Percentiles rank a stretch among this genome's conserved stretches.
These are phyloP conservation scores for Maniola jurtina DNA, from an alignment of 1,140 invertebrate genomes.

Conservation along the genomic window DNA sequence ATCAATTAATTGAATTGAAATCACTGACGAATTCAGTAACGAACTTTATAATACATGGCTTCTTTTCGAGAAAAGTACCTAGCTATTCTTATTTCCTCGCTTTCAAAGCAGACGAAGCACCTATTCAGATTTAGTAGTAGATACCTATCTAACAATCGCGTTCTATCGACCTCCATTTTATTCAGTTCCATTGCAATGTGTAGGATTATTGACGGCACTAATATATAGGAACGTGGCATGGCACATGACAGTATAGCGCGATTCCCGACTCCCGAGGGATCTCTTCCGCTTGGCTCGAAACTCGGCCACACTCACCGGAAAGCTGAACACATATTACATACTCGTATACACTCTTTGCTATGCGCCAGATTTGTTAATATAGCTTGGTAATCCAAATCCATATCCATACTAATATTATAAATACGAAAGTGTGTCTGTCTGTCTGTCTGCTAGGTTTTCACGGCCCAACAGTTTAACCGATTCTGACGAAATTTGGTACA, in stretches of 20 bases:
- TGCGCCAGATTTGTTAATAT: not conserved
- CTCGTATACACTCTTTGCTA: constrained; percentile 12
- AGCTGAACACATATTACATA: constrained; percentile 28
- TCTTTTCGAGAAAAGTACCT: too few species aligned
- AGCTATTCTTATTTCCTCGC: too few species aligned
- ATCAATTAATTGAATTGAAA: too few species aligned
- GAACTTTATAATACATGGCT: too few species aligned
- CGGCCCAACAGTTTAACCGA: too few species aligned
- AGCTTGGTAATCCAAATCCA: not conserved
- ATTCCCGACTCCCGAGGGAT: constrained; percentile 54
- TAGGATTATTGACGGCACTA: constrained; percentile 38
- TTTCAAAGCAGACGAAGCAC: too few species aligned
- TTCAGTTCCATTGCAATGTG: constrained; percentile 12
- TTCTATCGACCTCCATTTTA: constrained; percentile 23
- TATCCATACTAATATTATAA: too few species aligned
- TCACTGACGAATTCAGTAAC: too few species aligned
- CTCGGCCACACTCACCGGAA: constrained; percentile 51
- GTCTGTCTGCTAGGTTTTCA: too few species aligned
- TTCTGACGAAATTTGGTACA: too few species aligned
- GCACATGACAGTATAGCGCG: constrained; percentile 43
- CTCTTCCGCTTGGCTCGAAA: constrained; percentile 51
- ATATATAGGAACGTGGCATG: constrained; percentile 22
- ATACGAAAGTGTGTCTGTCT: too few species aligned
- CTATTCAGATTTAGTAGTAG: not conserved
- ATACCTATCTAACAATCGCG: not conserved